Evolutionary conservation across 2,888 invertebrate species (phyloP).

Genomic region (Callosobruchus maculatus): DNA sequence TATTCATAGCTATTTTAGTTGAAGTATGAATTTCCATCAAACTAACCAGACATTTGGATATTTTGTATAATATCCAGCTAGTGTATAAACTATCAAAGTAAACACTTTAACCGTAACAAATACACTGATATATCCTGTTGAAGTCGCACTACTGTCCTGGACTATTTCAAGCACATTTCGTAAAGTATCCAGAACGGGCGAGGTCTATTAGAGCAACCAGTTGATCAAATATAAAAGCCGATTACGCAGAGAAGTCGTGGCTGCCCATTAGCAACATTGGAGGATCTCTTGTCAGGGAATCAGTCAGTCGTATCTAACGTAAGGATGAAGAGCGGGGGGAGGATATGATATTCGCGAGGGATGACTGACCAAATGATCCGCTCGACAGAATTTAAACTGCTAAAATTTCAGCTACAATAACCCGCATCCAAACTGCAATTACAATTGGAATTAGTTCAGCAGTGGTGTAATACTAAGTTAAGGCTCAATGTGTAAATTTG

Average conservation of each 20-base stretch:
- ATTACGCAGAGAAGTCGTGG: constrained; percentile 16
- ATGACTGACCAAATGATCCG: not conserved
- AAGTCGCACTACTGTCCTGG: too few species aligned
- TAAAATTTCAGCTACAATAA: not conserved
- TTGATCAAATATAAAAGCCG: constrained; percentile 19
- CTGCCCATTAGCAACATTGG: constrained; percentile 25
- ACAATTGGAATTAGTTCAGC: too few species aligned
- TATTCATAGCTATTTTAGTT: too few species aligned
- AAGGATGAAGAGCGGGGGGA: constrained; percentile 16
- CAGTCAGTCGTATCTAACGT: constrained; percentile 24
- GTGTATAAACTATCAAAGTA: too few species aligned
- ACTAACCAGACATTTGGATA: too few species aligned
- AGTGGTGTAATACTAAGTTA: too few species aligned
- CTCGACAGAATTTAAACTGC: not conserved
- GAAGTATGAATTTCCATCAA: too few species aligned
- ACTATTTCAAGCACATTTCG: not conserved
- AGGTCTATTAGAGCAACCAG: constrained; percentile 3
- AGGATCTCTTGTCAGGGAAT: constrained; percentile 25
- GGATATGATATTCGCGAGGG: not conserved
- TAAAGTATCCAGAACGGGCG: not conserved
- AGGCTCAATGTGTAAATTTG: too few species aligned
- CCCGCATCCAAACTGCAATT: too few species aligned
- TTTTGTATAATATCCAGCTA: too few species aligned
- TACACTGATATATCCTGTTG: too few species aligned
- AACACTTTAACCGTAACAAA: too few species aligned